Base-by-base conservation (phyloP, 2,888 invertebrate species). In the Carpatolechia fugitivella region DNA sequence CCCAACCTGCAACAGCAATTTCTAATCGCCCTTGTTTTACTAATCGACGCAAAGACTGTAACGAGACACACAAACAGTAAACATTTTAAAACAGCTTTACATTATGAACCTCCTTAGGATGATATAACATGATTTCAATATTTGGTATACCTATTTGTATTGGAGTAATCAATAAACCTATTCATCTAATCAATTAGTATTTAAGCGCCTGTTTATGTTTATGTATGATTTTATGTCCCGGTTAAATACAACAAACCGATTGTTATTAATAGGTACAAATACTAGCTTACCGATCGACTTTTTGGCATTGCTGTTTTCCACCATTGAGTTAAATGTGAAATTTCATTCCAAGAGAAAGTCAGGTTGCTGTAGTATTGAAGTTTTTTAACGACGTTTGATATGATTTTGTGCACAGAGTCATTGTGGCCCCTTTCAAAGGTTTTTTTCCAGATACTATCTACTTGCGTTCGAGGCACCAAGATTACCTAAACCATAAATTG, bases 1-100 rank as follows among this genome's bases (percentile, higher is more conserved):
- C 97, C 97, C 97, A 98, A 7, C 96, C 96, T 1, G 98, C 98
- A 0, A 97, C 97, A 36, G 96, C 95, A 66, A 98, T 95, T 86
- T 98, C 98, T 56, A 98, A 86, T 53, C 97, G 92, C 1, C 97
- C 97, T 20, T 93, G 93, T 60, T 94, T 92, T 16, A 97, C 91
- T 56, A 98, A 86, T 60, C 93, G 92, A 68, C 93, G 93, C 1
- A 97, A 91, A 0, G 94, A 93, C 82, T 93, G 70, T n/a, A 61
- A 0, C 1, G 31, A 20, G 13, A 50, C 41, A 41, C 3, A 24
- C 20, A 2, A 18, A n/a, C n/a, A n/a, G n/a, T n/a, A n/a, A n/a
- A n/a, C n/a, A n/a, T n/a, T n/a, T n/a, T n/a, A n/a, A n/a, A n/a
- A n/a, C n/a, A n/a, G n/a, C n/a, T n/a, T n/a, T n/a, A n/a, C n/a